phyloP scores from a whole-genome alignment of 1,140 invertebrate species.

The Adelges cooleyi region DNA sequence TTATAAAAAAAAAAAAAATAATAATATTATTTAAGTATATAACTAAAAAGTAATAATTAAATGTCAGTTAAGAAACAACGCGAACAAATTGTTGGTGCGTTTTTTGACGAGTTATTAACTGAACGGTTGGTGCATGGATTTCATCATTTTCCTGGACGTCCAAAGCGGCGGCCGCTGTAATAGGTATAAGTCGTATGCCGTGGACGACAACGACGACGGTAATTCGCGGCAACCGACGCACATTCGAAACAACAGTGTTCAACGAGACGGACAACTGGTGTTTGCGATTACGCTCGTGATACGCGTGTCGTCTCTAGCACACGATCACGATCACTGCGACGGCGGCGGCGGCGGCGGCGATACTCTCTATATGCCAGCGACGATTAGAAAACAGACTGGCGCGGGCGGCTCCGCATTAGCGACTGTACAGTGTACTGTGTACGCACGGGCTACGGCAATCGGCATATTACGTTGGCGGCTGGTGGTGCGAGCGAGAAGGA shows the following conservation, averaged over 20 bases:
- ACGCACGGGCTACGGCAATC: background rate
- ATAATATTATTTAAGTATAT: too few relatives aligned
- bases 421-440: background rate
- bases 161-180: conserved; percentile 19
- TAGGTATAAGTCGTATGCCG: conserved; percentile 8
- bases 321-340: background rate
- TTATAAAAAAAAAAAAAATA: too few relatives aligned
- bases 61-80: too few relatives aligned
- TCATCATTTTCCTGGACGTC: conserved; percentile 23
- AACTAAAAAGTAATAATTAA: too few relatives aligned
- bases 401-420: conserved; percentile 13
- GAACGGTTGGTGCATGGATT: conserved; percentile 18
- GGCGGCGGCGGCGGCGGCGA: background rate
- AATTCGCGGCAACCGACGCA: conserved; percentile 24
- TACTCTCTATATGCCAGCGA: background rate
- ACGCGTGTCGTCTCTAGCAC: background rate
- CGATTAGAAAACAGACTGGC: background rate
- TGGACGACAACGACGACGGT: conserved; percentile 25
- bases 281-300: too few relatives aligned
- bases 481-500: background rate
- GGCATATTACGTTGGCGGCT: background rate
- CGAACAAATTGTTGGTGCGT: too few relatives aligned
- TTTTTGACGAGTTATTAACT: conserved; percentile 14
- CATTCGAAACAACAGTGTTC: conserved; percentile 16
- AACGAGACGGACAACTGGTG: background rate